phyloP scores from a whole-genome alignment of 92 coral and sea anemone genomes.

The Heliopora coerulea region DNA sequence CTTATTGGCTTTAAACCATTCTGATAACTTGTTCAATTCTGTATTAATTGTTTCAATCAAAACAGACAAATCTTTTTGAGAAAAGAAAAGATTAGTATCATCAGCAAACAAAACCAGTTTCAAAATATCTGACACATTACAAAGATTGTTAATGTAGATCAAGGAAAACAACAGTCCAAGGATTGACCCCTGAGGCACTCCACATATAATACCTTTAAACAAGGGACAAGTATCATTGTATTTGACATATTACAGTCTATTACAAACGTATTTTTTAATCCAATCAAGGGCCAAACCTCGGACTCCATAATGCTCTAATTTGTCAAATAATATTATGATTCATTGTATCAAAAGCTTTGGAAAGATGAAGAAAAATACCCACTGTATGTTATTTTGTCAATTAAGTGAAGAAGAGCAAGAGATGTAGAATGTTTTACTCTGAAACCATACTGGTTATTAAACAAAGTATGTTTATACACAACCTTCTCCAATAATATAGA shows the following conservation, averaged over 20 bases:
- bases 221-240: neutral
- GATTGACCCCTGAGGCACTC: conserved; percentile 22
- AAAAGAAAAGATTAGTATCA: conserved; percentile 7
- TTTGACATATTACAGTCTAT: neutral
- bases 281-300: conserved; percentile 19
- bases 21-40: neutral
- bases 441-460: no score
- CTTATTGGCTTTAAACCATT: conserved; percentile 13
- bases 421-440: no score
- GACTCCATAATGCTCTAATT: conserved; percentile 2
- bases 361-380: neutral
- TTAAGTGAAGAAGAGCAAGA: no score
- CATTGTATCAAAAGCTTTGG: conserved; percentile 18
- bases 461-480: no score
- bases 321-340: neutral
- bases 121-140: neutral
- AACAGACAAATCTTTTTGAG: neutral
- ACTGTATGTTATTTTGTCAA: no score
- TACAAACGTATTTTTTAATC: neutral
- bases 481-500: no score
- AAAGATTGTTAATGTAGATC: neutral
- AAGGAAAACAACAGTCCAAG: neutral
- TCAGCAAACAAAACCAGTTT: conserved; percentile 8
- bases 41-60: neutral
- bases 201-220: neutral